phyloP scores from a whole-genome alignment of 2,888 invertebrate species.

The Lucinisca nassula region DNA sequence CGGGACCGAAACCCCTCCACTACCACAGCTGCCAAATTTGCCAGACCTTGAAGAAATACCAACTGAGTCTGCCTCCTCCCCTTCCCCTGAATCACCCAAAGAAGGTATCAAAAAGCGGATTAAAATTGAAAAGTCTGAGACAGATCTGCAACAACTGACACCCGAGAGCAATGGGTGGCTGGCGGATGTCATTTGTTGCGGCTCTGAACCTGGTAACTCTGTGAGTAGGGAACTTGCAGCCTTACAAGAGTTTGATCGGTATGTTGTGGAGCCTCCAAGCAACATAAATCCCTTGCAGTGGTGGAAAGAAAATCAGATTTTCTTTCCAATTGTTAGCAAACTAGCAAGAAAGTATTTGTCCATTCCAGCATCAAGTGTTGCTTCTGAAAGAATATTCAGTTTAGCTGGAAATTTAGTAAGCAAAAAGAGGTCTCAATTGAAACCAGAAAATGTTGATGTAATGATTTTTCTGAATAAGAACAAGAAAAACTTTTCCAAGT shows the following conservation, averaged over 20 bases:
- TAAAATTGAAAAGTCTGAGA: not conserved
- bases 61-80: not conserved
- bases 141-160: not conserved
- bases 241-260: not conserved
- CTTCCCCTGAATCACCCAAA: not conserved
- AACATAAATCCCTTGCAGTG: not conserved
- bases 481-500: constrained; percentile 23
- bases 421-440: constrained; percentile 19
- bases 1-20: not conserved
- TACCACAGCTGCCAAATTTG: not conserved
- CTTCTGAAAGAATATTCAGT: constrained; percentile 19
- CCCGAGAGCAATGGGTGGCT: constrained; percentile 19
- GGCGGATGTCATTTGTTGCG: constrained; percentile 4
- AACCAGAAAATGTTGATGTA: constrained; percentile 22
- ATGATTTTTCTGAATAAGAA: constrained; percentile 41
- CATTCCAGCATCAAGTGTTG: constrained; percentile 13
- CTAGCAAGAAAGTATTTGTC: constrained; percentile 20
- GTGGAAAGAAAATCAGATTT: constrained; percentile 22
- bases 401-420: constrained; percentile 10
- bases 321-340: not conserved
- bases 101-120: not conserved
- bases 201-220: not conserved
- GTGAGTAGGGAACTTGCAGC: not conserved
- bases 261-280: not conserved
- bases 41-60: not conserved